Evolutionary conservation across 64 coral and sea anemone genomes (phyloP).

Genomic region (Porites australiensis): DNA sequence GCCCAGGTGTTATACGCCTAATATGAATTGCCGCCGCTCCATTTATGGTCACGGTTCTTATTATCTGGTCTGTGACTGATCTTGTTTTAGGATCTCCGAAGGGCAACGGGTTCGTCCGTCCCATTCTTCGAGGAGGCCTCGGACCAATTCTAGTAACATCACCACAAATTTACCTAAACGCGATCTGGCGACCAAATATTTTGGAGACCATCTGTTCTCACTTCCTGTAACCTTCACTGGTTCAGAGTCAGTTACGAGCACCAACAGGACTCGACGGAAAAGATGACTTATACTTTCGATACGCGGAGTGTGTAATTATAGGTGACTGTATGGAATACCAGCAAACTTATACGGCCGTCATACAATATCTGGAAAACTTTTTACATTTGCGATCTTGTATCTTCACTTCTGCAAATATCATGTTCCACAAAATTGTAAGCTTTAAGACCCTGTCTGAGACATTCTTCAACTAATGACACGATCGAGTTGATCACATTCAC

Average conservation of each 20-base stretch:
- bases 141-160: background rate
- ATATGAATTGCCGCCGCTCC: too few relatives aligned
- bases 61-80: background rate
- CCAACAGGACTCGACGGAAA: slow-evolving; percentile 6
- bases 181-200: slow-evolving; percentile 92
- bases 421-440: too few relatives aligned
- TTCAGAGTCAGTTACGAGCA: background rate
- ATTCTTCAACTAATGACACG: too few relatives aligned
- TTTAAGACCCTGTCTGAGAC: too few relatives aligned
- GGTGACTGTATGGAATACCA: too few relatives aligned
- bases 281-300: background rate
- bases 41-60: too few relatives aligned
- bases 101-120: background rate
- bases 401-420: too few relatives aligned
- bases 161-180: slow-evolving; percentile 48
- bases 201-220: slow-evolving; percentile 92
- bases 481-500: too few relatives aligned
- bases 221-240: slow-evolving; percentile 45
- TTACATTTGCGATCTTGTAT: too few relatives aligned
- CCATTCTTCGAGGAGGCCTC: slow-evolving; percentile 11
- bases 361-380: too few relatives aligned
- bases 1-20: too few relatives aligned
- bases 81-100: background rate
- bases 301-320: background rate
- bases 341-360: too few relatives aligned